Conservation (phyloP, 35 echinoderm and acorn worm genomes). For the Ptychodera flava region DNA sequence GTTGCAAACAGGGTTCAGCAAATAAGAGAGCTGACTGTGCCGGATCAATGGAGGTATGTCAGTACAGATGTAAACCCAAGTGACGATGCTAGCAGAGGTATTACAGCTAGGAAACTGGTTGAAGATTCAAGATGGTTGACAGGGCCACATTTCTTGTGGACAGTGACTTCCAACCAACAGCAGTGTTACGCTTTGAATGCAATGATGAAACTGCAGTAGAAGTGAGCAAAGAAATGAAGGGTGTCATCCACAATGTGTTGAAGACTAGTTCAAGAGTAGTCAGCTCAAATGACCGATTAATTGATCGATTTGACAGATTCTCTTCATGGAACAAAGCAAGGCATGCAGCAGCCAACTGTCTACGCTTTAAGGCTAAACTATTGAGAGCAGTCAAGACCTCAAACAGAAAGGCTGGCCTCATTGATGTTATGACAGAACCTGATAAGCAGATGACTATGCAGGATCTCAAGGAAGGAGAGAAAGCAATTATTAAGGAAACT, state of each 20-base stretch:
- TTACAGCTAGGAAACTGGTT: conserved; percentile 24
- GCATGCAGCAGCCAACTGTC: too few species aligned
- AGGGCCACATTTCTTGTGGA: conserved; percentile 22
- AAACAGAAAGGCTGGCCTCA: too few species aligned
- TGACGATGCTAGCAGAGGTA: conserved; percentile 24
- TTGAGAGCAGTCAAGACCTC: too few species aligned
- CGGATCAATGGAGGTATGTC: conserved; percentile 6
- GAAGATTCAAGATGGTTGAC: conserved; percentile 21
- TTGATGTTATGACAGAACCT: too few species aligned
- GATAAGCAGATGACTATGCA: not conserved
- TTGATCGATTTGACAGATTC: not conserved
- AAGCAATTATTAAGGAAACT: not conserved
- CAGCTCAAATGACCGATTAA: not conserved
- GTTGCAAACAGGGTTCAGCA: conserved; percentile 33
- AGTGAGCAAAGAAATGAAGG: not conserved
- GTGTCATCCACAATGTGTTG: not conserved
- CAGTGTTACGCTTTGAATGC: too few species aligned
- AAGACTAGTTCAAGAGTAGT: not conserved
- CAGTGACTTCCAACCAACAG: too few species aligned
- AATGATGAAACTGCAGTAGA: not conserved
- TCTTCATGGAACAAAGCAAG: not conserved
- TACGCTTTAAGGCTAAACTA: too few species aligned
- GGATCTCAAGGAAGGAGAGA: not conserved
- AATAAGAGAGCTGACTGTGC: not conserved
- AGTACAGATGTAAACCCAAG: conserved; percentile 13